A percentile compares a stretch with the other conserved stretches of the same genome.
Evolutionary conservation across 2,797 vertebrate genomes (phyloP).

Genomic region (Hafferia zeledoni): DNA sequence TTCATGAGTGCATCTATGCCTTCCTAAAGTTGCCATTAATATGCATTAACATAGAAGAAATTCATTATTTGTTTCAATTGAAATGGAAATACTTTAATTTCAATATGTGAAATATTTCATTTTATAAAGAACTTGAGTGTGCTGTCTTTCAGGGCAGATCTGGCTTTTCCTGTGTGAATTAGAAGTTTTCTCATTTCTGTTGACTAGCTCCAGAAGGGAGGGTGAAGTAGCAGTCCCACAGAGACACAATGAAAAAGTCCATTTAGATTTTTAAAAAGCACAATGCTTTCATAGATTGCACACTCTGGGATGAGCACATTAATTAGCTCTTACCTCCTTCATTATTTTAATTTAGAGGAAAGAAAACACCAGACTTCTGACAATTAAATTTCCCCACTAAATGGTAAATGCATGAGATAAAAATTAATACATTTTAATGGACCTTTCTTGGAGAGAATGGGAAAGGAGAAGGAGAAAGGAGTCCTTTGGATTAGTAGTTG

Average conservation of each 20-base stretch:
- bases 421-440: neutral
- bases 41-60: slow-evolving; percentile 38
- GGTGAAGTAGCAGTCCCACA: neutral
- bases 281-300: neutral
- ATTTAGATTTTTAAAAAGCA: slow-evolving; percentile 3
- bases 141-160: neutral
- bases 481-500: neutral
- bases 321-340: neutral
- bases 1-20: neutral
- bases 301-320: neutral
- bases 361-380: neutral
- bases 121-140: neutral
- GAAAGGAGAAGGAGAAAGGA: neutral
- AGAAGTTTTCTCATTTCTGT: slow-evolving; percentile 5
- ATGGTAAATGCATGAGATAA: neutral
- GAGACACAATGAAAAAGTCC: neutral
- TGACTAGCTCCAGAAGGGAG: neutral
- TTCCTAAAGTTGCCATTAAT: slow-evolving; percentile 35
- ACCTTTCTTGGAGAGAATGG: neutral
- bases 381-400: neutral
- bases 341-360: slow-evolving; percentile 3
- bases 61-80: slow-evolving; percentile 32
- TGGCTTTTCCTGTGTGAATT: slow-evolving; percentile 35
- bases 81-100: slow-evolving; percentile 35
- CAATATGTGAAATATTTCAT: slow-evolving; percentile 37